Evolutionary conservation across 2,797 vertebrate genomes (phyloP), one percentile per base, ranked within the genome.

Genomic region (Monodelphis domestica): DNA sequence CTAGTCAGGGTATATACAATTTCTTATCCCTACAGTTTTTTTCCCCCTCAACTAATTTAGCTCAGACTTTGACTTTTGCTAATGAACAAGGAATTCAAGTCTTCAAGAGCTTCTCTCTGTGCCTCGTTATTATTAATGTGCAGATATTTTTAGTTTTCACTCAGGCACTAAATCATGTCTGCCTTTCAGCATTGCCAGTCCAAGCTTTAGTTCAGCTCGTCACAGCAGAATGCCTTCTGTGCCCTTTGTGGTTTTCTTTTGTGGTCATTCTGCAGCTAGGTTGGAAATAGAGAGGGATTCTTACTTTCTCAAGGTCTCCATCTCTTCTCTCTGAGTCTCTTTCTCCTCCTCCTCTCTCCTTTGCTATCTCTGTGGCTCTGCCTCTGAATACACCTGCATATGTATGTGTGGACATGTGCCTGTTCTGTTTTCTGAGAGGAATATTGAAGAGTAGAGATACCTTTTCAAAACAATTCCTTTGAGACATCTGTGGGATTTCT

Each of bases 41-140:
- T 95, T n/a, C 1, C 52, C 52, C 28, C 59, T 94, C 78, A 94
- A 84, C 50, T 84, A 91, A 57, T n/a, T 91, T 95, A 50, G 5
- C n/a, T 93, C 91, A 91, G 78, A 94, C 12, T 87, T 21, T 7
- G 29, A 96, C 91, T 97, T 89, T 95, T 91, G 87, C 92, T 93
- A 96, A 91, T 89, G 96, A 91, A 89, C 63, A 95, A 97, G 96
- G 29, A 97, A 93, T 50, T 57, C 0, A 0, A 96, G 87, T 93
- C 90, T 94, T 94, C 93, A 93, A 90, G 92, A 56, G 63, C 96
- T 96, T 91, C 56, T 94, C 52, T 26, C 88, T 94, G 54, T 92
- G 84, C 91, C 94, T 98, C 89, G 93, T 96, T 97, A 97, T 96
- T 96, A 97, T 96, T 97, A 98, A 97, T 94, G 94, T 95, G 38